Base-by-base conservation (phyloP, 2,113 vertebrate species). In the Podarcis muralis region DNA sequence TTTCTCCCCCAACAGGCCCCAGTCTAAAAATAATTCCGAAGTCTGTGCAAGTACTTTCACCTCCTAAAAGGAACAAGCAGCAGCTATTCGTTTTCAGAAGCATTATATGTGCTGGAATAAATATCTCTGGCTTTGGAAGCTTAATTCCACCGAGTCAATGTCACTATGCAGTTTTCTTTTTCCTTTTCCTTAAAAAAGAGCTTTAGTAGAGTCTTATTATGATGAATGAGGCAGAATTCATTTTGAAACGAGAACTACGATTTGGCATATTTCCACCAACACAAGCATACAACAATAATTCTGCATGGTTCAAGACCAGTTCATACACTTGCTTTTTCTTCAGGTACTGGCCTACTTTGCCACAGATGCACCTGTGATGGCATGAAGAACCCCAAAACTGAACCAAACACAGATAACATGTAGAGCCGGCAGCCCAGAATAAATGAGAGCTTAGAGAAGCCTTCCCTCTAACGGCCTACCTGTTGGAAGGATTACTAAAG, bases 141-240 rank as follows among this genome's bases (percentile, higher is more conserved):
- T 11, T 48, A 75, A 15, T 75, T 85, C 53, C 6, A 37, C 12
- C 4, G 5, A 30, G 32, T 22, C 32, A 59, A 20, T 30, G 66
- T 7, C 25, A 4, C 6, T 88, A 32, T 32, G 15, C 32, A 6
- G 8, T 0, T 5, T 13, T 69, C 6, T 62, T 59, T 2, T 0
- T 84, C 8, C 32, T 62, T 4, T 6, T 75, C 72, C 35, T 74
- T 6, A 5, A 62, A 20, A 23, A 4, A 66, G 81, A 78, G n/a
- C 37, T 69, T 71, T 65, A 11, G 9, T n/a, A 27, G 78, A 87
- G 62, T 77, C 8, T 7, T 76, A 79, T 83, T 79, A 25, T 25
- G 32, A 25, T 57, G 74, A 22, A 89, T 71, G 0, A 2, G 3
- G 62, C 79, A 81, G 1, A 76, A 69, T 81, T 62, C 15, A 48